Evolutionary conservation across 2,888 invertebrate genomes (phyloP), one percentile per base, ranked within the genome.

Genomic region (Thyatira batis): DNA sequence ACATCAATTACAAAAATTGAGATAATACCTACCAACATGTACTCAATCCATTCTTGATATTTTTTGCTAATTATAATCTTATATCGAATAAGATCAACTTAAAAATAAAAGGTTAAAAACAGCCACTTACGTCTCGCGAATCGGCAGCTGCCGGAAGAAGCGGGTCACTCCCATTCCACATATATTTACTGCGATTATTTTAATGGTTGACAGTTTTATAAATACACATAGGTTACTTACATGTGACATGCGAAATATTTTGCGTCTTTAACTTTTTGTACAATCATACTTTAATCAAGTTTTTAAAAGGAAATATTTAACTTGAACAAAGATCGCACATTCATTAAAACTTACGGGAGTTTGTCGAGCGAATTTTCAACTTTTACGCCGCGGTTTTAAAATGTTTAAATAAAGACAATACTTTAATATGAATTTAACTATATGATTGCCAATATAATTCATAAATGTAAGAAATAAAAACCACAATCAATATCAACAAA

Each of bases 121-220:
- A 17, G 17, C 39, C 39, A 39, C 39, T 39, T 39, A 39, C 39
- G 39, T 39, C 33, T 33, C 13, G 13, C 39, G 39, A 17, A 17
- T 39, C 39, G 39, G 17, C 39, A 39, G 39, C 39, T 39, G 39
- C 39, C 39, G 39, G 39, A 39, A 39, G 39, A 17, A 39, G 39
- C 17, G 17, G 39, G 39, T 39, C n/a, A 39, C 39, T 39, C 39
- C 39, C 39, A 39, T 39, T 39, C 39, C 39, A 39, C 39, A n/a
- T 39, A 39, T 39, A 39, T 39, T 39, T 57, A 60, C 65, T 58
- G 59, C 68, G 69, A 71, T 72, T 69, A 64, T 54, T 58, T 56
- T 60, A 65, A 70, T 63, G 60, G 67, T 39, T 65, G 63, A 75
- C 69, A 71, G 60, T 69, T 68, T 71, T 69, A 63, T 67, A 76